Evolutionary conservation across 2,888 invertebrate genomes (phyloP).

Genomic region (Stenichneumon culpator): DNA sequence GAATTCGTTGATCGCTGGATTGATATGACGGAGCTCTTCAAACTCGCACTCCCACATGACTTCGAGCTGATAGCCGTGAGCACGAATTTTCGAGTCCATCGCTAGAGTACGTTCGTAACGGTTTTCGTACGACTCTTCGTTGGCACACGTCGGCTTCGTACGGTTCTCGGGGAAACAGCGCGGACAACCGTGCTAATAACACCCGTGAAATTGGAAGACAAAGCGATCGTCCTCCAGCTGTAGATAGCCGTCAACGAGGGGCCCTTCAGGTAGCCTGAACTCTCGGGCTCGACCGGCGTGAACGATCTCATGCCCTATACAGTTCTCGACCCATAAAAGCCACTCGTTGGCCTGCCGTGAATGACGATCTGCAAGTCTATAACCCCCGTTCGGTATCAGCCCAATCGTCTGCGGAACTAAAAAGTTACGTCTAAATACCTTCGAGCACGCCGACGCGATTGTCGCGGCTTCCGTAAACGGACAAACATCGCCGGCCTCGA

Average conservation of each 20-base stretch:
- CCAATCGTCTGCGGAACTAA: constrained; percentile 25
- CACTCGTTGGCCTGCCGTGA: constrained; percentile 18
- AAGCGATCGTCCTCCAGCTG: background rate
- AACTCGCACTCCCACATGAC: too few relatives aligned
- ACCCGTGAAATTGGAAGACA: constrained; percentile 50
- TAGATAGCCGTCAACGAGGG: constrained; percentile 40
- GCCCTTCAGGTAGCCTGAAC: constrained; percentile 11
- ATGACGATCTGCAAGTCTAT: constrained; percentile 22
- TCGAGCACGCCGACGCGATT: constrained; percentile 49
- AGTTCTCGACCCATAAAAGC: background rate
- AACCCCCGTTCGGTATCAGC: constrained; percentile 38
- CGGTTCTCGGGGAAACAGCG: constrained; percentile 17
- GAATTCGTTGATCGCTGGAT: background rate
- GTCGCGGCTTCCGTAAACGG: constrained; percentile 73
- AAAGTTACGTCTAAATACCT: constrained; percentile 44
- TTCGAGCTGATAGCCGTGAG: background rate
- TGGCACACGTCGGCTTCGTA: background rate
- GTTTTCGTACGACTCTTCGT: background rate
- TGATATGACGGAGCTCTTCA: background rate
- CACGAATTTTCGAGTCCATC: background rate
- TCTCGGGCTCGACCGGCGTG: constrained; percentile 33
- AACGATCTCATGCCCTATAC: background rate
- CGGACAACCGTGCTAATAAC: constrained; percentile 53
- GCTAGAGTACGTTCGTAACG: constrained; percentile 11
- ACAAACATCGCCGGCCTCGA: constrained; percentile 62